Evolutionary conservation across 2,888 invertebrate genomes (phyloP).

Genomic region (Chymomyza amoena): DNA sequence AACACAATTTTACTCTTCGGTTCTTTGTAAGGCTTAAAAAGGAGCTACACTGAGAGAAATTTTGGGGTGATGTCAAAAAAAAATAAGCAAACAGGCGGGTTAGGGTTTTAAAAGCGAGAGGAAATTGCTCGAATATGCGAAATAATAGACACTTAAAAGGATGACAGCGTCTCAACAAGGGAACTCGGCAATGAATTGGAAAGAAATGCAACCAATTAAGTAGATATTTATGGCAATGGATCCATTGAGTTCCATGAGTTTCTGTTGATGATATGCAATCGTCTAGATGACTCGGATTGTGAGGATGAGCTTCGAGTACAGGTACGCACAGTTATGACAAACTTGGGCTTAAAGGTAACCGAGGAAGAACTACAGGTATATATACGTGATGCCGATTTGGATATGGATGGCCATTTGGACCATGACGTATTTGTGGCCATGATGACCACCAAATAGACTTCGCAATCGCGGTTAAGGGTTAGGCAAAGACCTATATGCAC

Average conservation of each 20-base stretch:
- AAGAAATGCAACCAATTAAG: constrained; percentile 99
- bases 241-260: constrained; percentile 99
- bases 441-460: too few relatives aligned
- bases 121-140: constrained; percentile 85
- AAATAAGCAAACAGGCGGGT: too few relatives aligned
- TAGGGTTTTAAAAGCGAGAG: too few relatives aligned
- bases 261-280: constrained; percentile 98
- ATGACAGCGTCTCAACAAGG: constrained; percentile 99
- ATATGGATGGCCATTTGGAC: too few relatives aligned
- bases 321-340: constrained; percentile 97
- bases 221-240: constrained; percentile 95
- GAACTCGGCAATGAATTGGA: constrained; percentile 99
- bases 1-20: constrained; percentile 61
- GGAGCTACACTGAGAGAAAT: background rate
- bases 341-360: constrained; percentile 96
- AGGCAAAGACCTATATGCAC: too few relatives aligned
- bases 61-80: background rate
- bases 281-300: constrained; percentile 98
- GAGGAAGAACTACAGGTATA: constrained; percentile 85
- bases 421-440: too few relatives aligned
- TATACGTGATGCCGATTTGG: too few relatives aligned
- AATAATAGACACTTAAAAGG: constrained; percentile 99
- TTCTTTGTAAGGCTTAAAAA: background rate
- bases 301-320: constrained; percentile 99
- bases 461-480: too few relatives aligned